Evolutionary conservation across 2,797 vertebrate genomes (phyloP).

Genomic region (Austrolebias charrua): DNA sequence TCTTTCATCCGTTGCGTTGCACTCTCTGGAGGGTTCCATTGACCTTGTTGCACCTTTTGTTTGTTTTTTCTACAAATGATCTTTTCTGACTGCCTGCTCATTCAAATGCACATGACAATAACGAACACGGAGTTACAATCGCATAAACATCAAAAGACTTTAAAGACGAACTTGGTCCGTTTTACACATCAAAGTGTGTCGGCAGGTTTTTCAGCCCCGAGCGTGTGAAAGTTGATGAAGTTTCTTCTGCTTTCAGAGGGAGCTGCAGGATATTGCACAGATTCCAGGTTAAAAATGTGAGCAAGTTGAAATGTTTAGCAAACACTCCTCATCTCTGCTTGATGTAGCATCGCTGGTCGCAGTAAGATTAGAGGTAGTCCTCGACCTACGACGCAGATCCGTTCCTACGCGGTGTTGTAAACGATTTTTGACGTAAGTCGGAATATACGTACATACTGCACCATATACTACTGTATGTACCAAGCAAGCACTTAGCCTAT

Average conservation of each 20-base stretch:
- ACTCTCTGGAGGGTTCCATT: background rate
- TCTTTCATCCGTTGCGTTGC: background rate
- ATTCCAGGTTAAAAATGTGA: constrained; percentile 5
- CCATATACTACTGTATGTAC: too few species aligned
- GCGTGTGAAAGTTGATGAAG: constrained; percentile 1
- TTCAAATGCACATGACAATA: constrained; percentile 7
- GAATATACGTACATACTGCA: too few species aligned
- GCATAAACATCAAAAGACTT: constrained; percentile 10
- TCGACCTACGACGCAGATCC: too few species aligned
- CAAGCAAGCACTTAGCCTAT: too few species aligned
- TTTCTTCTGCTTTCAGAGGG: background rate
- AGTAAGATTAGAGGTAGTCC: too few species aligned
- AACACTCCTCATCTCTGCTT: too few species aligned
- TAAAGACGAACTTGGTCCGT: background rate
- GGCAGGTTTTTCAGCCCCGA: background rate
- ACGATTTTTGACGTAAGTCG: too few species aligned
- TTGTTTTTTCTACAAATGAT: constrained; percentile 3
- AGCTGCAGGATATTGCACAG: background rate
- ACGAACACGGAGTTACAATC: background rate
- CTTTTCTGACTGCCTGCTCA: background rate
- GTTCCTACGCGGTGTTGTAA: too few species aligned
- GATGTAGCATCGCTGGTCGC: too few species aligned
- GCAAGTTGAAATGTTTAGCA: background rate
- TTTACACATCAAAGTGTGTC: background rate
- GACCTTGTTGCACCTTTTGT: background rate